Conservation (phyloP, 2,113 vertebrate genomes). For the Cynopterus brachyotis region DNA sequence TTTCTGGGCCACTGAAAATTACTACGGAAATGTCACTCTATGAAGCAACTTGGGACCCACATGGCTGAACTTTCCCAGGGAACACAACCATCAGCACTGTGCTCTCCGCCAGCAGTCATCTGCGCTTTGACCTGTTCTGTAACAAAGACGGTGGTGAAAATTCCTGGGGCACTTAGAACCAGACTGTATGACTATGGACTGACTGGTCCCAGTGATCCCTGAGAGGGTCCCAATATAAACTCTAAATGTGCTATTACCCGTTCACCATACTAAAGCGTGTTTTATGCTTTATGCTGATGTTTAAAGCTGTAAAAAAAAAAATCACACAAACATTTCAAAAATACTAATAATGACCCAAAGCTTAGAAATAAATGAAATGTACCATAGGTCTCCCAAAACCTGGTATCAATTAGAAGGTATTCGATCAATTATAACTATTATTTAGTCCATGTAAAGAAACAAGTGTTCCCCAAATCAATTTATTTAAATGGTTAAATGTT, state of each 20-base stretch:
- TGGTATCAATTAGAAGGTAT: background rate
- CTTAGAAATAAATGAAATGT: background rate
- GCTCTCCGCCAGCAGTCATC: background rate
- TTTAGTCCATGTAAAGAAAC: slow-evolving; percentile 12
- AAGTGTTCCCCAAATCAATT: background rate
- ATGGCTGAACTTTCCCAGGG: background rate
- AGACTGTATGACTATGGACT: background rate
- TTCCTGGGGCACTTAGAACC: background rate
- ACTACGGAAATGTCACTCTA: background rate
- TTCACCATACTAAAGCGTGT: background rate
- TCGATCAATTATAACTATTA: background rate
- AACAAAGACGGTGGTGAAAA: background rate
- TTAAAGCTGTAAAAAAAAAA: background rate
- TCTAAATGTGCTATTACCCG: background rate
- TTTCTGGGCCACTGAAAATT: background rate
- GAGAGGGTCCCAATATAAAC: background rate
- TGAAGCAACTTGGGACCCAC: background rate
- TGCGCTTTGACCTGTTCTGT: background rate
- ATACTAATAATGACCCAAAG: background rate
- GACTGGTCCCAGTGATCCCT: background rate
- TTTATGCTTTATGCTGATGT: background rate
- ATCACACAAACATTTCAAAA: background rate
- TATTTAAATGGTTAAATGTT: background rate
- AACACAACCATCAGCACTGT: background rate
- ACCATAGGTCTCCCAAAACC: background rate